Percentiles rank a stretch among this genome's conserved stretches.
phyloP scores from a whole-genome alignment of 2,797 vertebrate species.

The Danio aesculapii region DNA sequence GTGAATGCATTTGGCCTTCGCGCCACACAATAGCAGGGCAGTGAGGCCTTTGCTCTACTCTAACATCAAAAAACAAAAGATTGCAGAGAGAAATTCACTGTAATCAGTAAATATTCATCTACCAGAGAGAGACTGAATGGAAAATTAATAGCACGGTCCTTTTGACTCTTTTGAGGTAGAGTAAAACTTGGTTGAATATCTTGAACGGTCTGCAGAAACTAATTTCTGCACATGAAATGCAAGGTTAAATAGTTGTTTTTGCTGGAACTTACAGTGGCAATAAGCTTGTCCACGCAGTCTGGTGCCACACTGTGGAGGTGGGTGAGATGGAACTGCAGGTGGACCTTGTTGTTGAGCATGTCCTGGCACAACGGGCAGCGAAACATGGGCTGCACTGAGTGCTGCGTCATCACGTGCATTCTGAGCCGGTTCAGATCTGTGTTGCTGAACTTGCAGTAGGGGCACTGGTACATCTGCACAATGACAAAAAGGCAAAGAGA shows the following conservation, averaged over 20 bases:
- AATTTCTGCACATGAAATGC: neutral
- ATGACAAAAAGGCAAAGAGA: constrained; percentile 22
- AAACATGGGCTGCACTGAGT: constrained; percentile 97
- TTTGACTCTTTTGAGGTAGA: neutral
- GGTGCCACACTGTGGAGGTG: constrained; percentile 98
- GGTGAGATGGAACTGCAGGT: constrained; percentile 98
- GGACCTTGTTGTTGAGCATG: constrained; percentile 99
- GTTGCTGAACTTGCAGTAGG: constrained; percentile 98
- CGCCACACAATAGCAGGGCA: constrained; percentile 32
- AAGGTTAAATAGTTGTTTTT: neutral
- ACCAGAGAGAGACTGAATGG: constrained; percentile 1
- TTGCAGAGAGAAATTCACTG: constrained; percentile 7
- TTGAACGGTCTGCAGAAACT: neutral
- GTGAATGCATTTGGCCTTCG: constrained; percentile 21
- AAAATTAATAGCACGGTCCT: neutral
- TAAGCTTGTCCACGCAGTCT: constrained; percentile 97
- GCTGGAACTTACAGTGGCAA: constrained; percentile 88
- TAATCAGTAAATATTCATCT: neutral
- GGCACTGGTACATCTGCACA: constrained; percentile 95
- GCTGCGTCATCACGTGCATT: constrained; percentile 99
- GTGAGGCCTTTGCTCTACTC: constrained; percentile 5
- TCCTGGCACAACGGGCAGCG: constrained; percentile 98
- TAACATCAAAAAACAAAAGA: constrained; percentile 16
- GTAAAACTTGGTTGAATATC: neutral
- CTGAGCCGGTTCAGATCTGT: constrained; percentile 94